Evolutionary conservation across 2,888 invertebrate species (phyloP).

Genomic region (Trilocha varians): DNA sequence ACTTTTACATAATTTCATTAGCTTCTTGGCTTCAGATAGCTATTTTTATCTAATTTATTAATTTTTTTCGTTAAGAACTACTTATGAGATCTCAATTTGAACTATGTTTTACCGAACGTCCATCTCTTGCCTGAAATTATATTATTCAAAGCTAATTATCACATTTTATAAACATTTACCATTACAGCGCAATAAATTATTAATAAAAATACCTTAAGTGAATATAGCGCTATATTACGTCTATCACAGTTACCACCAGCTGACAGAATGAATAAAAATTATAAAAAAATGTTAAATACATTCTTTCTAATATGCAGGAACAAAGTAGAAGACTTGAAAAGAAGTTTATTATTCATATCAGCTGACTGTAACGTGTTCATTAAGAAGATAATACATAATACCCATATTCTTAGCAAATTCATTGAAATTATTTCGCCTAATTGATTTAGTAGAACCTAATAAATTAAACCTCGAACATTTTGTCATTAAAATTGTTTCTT

Average conservation of each 20-base stretch:
- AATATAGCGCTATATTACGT: conserved; percentile 27
- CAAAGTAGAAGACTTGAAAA: too few species aligned
- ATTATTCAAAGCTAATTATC: conserved; percentile 57
- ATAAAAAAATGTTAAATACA: too few species aligned
- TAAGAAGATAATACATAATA: too few species aligned
- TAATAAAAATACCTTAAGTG: conserved; percentile 25
- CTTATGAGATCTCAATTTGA: conserved; percentile 71
- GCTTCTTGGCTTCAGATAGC: conserved; percentile 68
- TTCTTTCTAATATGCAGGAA: too few species aligned
- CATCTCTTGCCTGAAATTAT: conserved; percentile 35
- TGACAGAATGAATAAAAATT: too few species aligned
- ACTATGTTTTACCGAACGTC: conserved; percentile 61
- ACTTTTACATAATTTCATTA: conserved; percentile 45
- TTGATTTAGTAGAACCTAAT: too few species aligned
- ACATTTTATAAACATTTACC: conserved; percentile 53
- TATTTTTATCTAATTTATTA: conserved; percentile 53
- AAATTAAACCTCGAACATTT: too few species aligned
- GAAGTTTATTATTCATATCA: too few species aligned
- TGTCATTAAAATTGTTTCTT: too few species aligned
- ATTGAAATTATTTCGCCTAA: too few species aligned
- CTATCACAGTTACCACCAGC: conserved; percentile 30
- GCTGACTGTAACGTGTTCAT: too few species aligned
- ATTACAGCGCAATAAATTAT: conserved; percentile 35
- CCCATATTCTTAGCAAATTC: too few species aligned
- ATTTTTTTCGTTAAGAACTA: conserved; percentile 54